Base-by-base conservation (phyloP, 2,888 invertebrate species). In the Neocrepidodera transversa region DNA sequence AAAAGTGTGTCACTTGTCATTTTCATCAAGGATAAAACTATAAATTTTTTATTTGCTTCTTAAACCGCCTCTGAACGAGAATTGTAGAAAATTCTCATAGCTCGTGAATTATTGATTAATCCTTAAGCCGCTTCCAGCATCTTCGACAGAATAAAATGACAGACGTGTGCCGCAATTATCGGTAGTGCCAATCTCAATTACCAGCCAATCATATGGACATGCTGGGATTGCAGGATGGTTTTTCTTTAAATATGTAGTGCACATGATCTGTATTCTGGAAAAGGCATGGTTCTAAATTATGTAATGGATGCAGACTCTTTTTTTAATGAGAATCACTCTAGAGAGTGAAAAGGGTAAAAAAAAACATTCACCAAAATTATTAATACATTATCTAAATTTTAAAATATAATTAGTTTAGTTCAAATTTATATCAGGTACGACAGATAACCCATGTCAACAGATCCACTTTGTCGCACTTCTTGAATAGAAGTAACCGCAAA, bases 101-200 rank as follows among this genome's bases (percentile, higher is more conserved):
- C 28, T 52, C 16, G 17, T 52, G 30, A 52, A 52, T 52, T 52
- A 52, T 52, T 52, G 52, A 52, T 52, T 52, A 20, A 20, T 40
- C 38, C 16, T 51, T 26, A 40, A 26, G 51, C 38, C 23, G 18
- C 26, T 40, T 17, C 38, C 28, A 40, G 28, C 36, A n/a, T 23
- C 16, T 50, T 13, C 13, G 13, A 50, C 6, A 13, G 18, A 26
- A 36, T 16, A 28, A 32, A 50, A 38, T 50, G 50, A 50, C 50
- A 38, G 28, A 50, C 50, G 50, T 50, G 50, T 36, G 35, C 38
- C 38, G 6, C 38, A 16, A 23, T 26, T 36, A 50, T 50, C 50
- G 36, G 16, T 38, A 14, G 13, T 38, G 38, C 38, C 50, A 50
- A 50, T 50, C 50, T 50, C 50, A 50, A 50, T 50, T 50, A 50